These are phyloP conservation scores for Tigriopus californicus DNA, from an alignment of 2,888 invertebrate genomes.

Conservation along the genomic window DNA sequence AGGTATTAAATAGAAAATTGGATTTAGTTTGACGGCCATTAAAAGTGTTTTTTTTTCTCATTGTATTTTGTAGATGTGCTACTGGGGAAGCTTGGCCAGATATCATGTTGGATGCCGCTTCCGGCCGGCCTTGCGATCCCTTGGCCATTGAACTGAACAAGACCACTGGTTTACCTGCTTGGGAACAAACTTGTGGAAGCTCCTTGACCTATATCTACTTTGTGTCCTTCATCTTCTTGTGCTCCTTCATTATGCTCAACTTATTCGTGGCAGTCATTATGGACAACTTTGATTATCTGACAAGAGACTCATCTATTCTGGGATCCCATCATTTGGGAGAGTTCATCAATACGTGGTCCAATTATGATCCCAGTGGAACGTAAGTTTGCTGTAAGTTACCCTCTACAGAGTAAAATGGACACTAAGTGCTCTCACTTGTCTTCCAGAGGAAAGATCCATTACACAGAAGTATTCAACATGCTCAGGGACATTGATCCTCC, in stretches of 20 bases:
- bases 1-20: too few species aligned
- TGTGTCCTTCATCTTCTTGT: constrained; percentile 98
- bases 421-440: neutral
- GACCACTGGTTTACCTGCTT: constrained; percentile 26
- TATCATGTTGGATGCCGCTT: constrained; percentile 95
- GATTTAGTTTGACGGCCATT: too few species aligned
- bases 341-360: constrained; percentile 37
- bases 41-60: too few species aligned
- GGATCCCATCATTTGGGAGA: constrained; percentile 39
- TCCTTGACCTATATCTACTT: constrained; percentile 95
- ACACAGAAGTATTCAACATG: constrained; percentile 36
- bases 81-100: constrained; percentile 99
- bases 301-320: constrained; percentile 37
- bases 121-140: constrained; percentile 69
- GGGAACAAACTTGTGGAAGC: constrained; percentile 62
- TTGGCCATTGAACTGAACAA: constrained; percentile 31
- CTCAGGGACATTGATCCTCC: constrained; percentile 37
- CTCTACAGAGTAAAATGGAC: neutral
- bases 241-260: constrained; percentile 49
- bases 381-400: neutral
- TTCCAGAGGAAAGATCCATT: constrained; percentile 35
- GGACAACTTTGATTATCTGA: constrained; percentile 41
- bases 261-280: constrained; percentile 40
- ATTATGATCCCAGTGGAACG: constrained; percentile 32
- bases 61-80: constrained; percentile 69